Evolutionary conservation across 2,797 vertebrate species (phyloP).

Genomic region (Darevskia nairensis): DNA sequence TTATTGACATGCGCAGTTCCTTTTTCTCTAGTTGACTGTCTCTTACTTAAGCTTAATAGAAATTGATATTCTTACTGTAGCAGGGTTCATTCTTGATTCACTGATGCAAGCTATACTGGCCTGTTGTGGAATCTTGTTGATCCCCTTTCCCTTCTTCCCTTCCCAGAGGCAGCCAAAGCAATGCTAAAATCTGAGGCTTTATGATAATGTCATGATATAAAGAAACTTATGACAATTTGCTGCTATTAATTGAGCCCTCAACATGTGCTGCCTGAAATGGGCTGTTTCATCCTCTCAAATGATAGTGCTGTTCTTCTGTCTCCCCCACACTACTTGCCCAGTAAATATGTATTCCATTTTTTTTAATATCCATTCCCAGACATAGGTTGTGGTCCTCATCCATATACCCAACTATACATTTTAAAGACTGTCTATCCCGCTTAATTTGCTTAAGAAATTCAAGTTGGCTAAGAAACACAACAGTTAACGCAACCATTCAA

Average conservation of each 20-base stretch:
- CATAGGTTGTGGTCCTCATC: not conserved
- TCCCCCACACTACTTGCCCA: not conserved
- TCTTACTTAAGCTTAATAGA: not conserved
- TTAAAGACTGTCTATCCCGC: not conserved
- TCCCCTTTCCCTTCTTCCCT: not conserved
- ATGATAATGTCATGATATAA: too few species aligned
- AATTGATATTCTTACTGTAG: not conserved
- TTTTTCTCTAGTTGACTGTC: not conserved
- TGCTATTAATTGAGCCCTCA: not conserved
- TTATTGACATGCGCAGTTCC: not conserved
- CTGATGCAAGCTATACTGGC: not conserved
- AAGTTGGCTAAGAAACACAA: too few species aligned
- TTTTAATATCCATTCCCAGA: not conserved
- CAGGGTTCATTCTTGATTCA: not conserved
- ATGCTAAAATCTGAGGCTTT: not conserved
- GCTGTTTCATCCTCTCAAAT: not conserved
- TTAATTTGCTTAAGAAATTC: too few species aligned
- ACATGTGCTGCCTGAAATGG: not conserved
- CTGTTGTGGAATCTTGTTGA: not conserved
- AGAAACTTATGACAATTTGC: not conserved
- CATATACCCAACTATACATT: not conserved
- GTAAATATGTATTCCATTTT: not conserved
- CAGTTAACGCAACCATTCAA: too few species aligned
- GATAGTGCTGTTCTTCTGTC: not conserved
- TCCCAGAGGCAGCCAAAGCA: not conserved